Percentiles rank a stretch among this genome's conserved stretches.
phyloP scores from a whole-genome alignment of 2,113 vertebrate genomes.

The Pachyramphus minor region DNA sequence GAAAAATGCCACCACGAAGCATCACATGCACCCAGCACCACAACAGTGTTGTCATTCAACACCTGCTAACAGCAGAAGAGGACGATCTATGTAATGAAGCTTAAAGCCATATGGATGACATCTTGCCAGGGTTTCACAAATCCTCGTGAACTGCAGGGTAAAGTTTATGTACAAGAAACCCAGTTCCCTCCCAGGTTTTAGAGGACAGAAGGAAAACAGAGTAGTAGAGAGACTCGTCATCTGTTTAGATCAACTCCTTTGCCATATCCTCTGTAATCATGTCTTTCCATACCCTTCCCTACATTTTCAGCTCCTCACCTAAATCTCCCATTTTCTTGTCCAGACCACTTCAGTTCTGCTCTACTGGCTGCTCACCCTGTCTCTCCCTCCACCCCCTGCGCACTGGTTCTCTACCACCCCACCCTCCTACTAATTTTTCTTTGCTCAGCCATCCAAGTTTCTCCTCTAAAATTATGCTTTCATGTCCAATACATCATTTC shows the following conservation, averaged over 20 bases:
- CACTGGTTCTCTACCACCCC: not conserved
- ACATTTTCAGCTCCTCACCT: not conserved
- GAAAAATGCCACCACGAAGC: rapidly evolving
- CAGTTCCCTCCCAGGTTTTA: not conserved
- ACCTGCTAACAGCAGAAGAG: not conserved
- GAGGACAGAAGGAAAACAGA: not conserved
- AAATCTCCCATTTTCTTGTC: not conserved
- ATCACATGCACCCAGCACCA: not conserved
- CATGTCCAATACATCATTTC: not conserved
- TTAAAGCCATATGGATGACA: not conserved
- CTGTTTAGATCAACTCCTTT: not conserved
- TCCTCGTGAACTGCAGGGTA: not conserved
- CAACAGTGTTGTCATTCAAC: not conserved
- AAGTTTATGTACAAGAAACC: not conserved
- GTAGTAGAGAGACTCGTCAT: not conserved
- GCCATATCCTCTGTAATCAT: not conserved
- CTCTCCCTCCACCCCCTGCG: not conserved
- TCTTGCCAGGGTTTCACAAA: not conserved
- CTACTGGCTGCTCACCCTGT: not conserved
- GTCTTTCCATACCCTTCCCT: not conserved
- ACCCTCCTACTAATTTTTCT: not conserved
- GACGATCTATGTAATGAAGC: not conserved
- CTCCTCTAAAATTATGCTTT: not conserved
- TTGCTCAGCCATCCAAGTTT: not conserved
- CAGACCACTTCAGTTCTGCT: not conserved